Evolutionary conservation across 2,113 vertebrate genomes (phyloP).

Genomic region (Triplophysa rosa): DNA sequence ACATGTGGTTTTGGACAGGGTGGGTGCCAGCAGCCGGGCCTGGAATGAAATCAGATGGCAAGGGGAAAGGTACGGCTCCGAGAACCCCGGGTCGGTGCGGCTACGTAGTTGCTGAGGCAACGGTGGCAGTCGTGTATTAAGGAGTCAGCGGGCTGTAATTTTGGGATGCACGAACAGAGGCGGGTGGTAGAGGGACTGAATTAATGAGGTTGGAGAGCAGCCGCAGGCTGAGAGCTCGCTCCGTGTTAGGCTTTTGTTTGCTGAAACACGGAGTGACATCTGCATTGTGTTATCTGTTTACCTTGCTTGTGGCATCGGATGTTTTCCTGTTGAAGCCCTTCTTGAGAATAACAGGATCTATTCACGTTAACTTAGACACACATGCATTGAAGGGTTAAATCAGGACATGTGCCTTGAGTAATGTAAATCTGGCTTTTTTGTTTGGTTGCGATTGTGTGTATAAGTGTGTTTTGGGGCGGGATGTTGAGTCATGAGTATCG

Average conservation of each 20-base stretch:
- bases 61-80: slow-evolving; percentile 4
- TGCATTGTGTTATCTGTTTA: slow-evolving; percentile 69
- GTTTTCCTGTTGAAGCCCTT: slow-evolving; percentile 36
- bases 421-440: slow-evolving; percentile 25
- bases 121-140: slow-evolving; percentile 49
- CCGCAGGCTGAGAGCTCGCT: slow-evolving; percentile 55
- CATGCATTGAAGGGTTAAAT: slow-evolving; percentile 38
- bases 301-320: slow-evolving; percentile 64
- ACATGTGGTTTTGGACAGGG: slow-evolving; percentile 39
- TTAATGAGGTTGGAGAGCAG: slow-evolving; percentile 65
- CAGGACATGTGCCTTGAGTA: slow-evolving; percentile 40
- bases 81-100: slow-evolving; percentile 37
- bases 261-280: slow-evolving; percentile 61
- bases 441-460: slow-evolving; percentile 27
- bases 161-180: slow-evolving; percentile 64
- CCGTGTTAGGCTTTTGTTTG: slow-evolving; percentile 61
- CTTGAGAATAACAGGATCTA: not conserved
- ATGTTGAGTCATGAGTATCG: not conserved
- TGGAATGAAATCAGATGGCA: slow-evolving; percentile 8
- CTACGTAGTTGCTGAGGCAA: slow-evolving; percentile 58
- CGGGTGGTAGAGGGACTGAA: slow-evolving; percentile 25
- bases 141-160: slow-evolving; percentile 65
- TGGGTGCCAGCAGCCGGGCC: slow-evolving; percentile 11
- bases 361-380: slow-evolving; percentile 34
- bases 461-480: slow-evolving; percentile 2